These are phyloP conservation scores for Chloroclysta siterata DNA, from an alignment of 2,888 invertebrate species.

Conservation along the genomic window DNA sequence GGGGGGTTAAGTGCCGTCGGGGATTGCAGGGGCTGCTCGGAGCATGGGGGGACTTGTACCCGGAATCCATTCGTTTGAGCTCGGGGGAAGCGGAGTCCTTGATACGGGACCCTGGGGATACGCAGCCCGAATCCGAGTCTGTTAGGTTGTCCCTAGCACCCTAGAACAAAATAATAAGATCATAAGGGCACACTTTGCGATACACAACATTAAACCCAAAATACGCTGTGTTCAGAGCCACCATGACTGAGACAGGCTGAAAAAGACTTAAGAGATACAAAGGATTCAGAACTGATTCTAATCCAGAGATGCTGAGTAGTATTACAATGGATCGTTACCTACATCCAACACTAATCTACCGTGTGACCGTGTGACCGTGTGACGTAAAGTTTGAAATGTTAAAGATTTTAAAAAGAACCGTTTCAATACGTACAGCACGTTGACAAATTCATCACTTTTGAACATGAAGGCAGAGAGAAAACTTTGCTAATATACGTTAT, in stretches of 20 bases:
- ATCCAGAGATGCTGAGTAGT: too few relatives aligned
- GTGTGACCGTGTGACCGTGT: too few relatives aligned
- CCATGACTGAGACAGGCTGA: neutral
- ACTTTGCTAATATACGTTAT: neutral
- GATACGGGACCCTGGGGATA: slow-evolving; percentile 81
- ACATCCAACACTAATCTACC: too few relatives aligned
- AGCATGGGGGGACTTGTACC: slow-evolving; percentile 79
- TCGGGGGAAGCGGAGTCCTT: slow-evolving; percentile 83
- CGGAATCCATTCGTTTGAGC: slow-evolving; percentile 83
- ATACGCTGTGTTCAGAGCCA: neutral
- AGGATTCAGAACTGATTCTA: too few relatives aligned
- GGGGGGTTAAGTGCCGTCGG: slow-evolving; percentile 67
- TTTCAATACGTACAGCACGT: too few relatives aligned
- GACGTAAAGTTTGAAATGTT: too few relatives aligned
- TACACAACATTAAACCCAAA: too few relatives aligned
- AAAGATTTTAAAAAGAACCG: too few relatives aligned
- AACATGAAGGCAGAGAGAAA: neutral
- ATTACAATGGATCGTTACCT: too few relatives aligned
- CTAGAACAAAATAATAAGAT: slow-evolving; percentile 54
- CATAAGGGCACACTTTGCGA: too few relatives aligned
- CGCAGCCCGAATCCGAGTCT: slow-evolving; percentile 83
- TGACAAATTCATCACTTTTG: neutral
- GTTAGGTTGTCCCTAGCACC: slow-evolving; percentile 81
- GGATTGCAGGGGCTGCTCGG: slow-evolving; percentile 78
- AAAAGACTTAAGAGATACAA: neutral